Conservation (phyloP, 2,797 vertebrate genomes). For the Sebastolobus altivelis region DNA sequence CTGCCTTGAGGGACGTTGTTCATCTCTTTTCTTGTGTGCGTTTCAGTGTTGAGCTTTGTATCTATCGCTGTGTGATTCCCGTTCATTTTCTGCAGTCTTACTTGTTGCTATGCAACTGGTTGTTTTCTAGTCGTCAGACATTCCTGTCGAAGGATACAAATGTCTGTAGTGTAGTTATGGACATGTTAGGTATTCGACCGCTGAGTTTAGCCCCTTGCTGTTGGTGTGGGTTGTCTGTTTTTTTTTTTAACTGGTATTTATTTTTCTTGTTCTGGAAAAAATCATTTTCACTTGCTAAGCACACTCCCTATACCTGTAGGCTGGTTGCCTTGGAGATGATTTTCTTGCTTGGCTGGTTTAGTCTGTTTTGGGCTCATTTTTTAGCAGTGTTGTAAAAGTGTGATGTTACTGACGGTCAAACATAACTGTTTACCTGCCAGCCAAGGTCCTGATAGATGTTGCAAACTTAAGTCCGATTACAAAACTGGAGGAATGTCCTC, state of each 20-base stretch:
- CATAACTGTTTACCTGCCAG: slow-evolving; percentile 5
- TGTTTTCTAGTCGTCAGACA: slow-evolving; percentile 69
- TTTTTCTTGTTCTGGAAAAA: slow-evolving; percentile 22
- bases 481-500: neutral
- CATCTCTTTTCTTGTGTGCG: slow-evolving; percentile 30
- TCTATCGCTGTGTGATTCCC: slow-evolving; percentile 63
- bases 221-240: slow-evolving; percentile 25
- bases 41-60: slow-evolving; percentile 64
- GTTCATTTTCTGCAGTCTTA: slow-evolving; percentile 66
- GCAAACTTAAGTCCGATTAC: neutral
- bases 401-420: neutral
- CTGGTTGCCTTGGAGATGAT: slow-evolving; percentile 41
- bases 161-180: slow-evolving; percentile 62
- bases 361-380: slow-evolving; percentile 3
- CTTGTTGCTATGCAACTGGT: slow-evolving; percentile 83
- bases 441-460: neutral
- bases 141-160: slow-evolving; percentile 66
- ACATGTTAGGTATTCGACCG: slow-evolving; percentile 60
- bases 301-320: slow-evolving; percentile 9
- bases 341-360: slow-evolving; percentile 38
- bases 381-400: slow-evolving; percentile 4
- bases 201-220: slow-evolving; percentile 13
- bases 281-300: slow-evolving; percentile 17
- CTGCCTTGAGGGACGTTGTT: slow-evolving; percentile 70
- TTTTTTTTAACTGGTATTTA: neutral